These are phyloP conservation scores for Xenopus petersii DNA, from an alignment of 2,797 vertebrate species.

Conservation along the genomic window DNA sequence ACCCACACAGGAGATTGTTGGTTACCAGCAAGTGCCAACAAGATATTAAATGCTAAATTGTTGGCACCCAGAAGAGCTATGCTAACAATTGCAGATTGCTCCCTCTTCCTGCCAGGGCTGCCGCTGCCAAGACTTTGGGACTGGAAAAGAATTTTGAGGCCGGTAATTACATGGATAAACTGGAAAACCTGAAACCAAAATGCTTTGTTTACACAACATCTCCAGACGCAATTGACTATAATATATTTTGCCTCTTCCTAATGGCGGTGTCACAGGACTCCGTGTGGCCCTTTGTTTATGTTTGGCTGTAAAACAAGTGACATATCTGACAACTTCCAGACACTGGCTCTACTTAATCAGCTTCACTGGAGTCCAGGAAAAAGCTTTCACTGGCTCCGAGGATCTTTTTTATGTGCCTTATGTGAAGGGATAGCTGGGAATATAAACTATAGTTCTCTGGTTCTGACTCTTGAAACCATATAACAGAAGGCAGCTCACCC, in stretches of 20 bases:
- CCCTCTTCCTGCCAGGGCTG: constrained; percentile 3
- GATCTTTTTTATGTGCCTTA: no score
- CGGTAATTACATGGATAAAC: constrained; percentile 4
- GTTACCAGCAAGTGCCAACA: constrained; percentile 14
- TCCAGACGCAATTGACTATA: no score
- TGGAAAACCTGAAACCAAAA: constrained; percentile 1
- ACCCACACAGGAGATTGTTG: constrained; percentile 8
- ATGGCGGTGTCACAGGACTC: neutral
- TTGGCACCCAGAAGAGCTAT: constrained; percentile 18
- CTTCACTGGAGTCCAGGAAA: neutral
- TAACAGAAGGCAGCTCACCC: no score
- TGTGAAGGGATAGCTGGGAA: no score
- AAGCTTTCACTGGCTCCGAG: neutral
- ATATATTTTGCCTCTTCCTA: neutral
- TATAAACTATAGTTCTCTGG: no score
- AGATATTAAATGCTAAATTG: constrained; percentile 20
- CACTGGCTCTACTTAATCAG: neutral
- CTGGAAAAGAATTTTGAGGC: constrained; percentile 11
- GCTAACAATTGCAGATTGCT: constrained; percentile 22
- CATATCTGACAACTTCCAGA: neutral
- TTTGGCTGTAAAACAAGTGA: neutral
- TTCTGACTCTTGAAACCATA: no score
- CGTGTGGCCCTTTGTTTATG: neutral
- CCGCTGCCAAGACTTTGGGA: constrained; percentile 16
- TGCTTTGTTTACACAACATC: neutral